Conservation (phyloP, 2,888 invertebrate genomes). For the Stenoptilia bipunctidactyla region DNA sequence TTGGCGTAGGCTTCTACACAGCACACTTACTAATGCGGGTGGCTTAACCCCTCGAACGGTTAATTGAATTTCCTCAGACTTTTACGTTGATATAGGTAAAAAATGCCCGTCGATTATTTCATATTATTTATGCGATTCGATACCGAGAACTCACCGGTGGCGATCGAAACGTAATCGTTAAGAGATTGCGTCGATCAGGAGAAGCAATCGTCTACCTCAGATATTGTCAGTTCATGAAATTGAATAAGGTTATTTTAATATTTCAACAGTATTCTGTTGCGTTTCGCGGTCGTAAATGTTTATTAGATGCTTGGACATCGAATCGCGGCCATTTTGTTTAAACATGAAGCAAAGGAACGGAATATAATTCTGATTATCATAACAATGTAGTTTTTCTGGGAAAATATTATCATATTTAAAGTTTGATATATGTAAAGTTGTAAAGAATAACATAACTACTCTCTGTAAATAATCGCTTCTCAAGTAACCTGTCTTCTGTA, state of each 20-base stretch:
- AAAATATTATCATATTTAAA: not conserved
- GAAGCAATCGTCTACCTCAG: slow-evolving; percentile 20
- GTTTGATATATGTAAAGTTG: too few species aligned
- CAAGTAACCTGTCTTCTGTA: too few species aligned
- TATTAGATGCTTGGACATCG: not conserved
- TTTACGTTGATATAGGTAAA: too few species aligned
- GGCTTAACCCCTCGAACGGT: too few species aligned
- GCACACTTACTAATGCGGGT: too few species aligned
- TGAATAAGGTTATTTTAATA: slow-evolving; percentile 5
- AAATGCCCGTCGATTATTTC: slow-evolving; percentile 22
- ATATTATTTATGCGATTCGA: slow-evolving; percentile 33
- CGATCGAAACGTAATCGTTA: slow-evolving; percentile 27
- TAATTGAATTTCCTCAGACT: too few species aligned
- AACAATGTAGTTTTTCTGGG: not conserved
- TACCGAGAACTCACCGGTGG: slow-evolving; percentile 33
- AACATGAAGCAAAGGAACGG: too few species aligned
- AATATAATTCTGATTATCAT: not conserved
- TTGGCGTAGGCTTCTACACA: too few species aligned
- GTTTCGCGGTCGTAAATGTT: not conserved
- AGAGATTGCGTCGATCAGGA: slow-evolving; percentile 29
- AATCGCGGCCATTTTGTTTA: too few species aligned
- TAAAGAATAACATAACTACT: too few species aligned
- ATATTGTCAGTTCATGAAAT: slow-evolving; percentile 22
- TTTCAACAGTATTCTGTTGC: slow-evolving; percentile 1
- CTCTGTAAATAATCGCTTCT: too few species aligned